Evolutionary conservation across 2,888 invertebrate genomes (phyloP).

Genomic region (Chloroclystis v-ata): DNA sequence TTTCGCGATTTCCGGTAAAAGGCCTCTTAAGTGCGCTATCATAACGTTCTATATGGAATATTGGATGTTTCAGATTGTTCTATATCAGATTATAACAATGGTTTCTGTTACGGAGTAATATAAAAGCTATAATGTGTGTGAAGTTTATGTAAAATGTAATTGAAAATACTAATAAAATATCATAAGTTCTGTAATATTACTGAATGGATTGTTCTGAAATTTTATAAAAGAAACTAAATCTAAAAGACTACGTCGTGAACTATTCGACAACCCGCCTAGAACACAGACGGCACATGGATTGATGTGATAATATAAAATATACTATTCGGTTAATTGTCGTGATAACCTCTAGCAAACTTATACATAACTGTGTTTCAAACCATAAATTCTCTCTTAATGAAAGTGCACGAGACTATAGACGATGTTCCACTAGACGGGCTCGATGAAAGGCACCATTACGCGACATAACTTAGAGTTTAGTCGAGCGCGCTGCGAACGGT

Average conservation of each 20-base stretch:
- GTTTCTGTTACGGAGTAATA: conserved; percentile 9
- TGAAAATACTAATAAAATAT: no score
- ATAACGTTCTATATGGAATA: conserved; percentile 19
- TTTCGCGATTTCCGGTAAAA: no score
- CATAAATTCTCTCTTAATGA: conserved; percentile 44
- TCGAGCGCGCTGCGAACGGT: conserved; percentile 44
- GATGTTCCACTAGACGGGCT: conserved; percentile 45
- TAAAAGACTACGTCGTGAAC: no score
- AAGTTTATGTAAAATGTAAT: neutral
- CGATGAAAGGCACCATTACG: conserved; percentile 50
- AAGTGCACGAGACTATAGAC: conserved; percentile 42
- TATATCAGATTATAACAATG: conserved; percentile 14
- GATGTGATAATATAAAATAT: no score
- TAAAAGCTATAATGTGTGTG: neutral
- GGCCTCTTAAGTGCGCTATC: conserved; percentile 16
- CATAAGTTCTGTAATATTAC: no score
- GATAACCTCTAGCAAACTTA: neutral
- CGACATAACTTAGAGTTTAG: conserved; percentile 47
- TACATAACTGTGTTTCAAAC: conserved; percentile 37
- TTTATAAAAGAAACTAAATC: no score
- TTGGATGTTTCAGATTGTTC: conserved; percentile 19
- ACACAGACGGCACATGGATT: no score
- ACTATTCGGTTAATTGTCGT: no score
- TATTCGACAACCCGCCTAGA: no score
- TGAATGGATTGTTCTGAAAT: no score